Evolutionary conservation across 2,888 invertebrate genomes (phyloP), one percentile per base, ranked within the genome.

Genomic region (Cyaniris semiargus): DNA sequence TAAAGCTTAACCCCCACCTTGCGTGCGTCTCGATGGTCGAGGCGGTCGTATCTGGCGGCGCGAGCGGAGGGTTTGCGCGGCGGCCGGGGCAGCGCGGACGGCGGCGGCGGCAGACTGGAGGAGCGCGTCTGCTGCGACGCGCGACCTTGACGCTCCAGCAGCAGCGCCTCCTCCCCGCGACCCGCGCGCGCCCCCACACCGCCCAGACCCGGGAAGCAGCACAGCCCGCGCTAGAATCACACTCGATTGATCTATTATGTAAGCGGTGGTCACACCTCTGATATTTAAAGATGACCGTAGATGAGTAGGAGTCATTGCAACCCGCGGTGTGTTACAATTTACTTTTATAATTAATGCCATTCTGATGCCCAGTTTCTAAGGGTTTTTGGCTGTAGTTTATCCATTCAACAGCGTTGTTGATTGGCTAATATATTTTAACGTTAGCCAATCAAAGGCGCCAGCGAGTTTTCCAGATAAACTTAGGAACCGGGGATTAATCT

Each of bases 81-180:
- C 0, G 97, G 96, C 48, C 96, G 93, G 0, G 96, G 96, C 81
- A 96, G 88, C 13, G 96, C 96, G 77, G 96, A 96, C 6, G 97
- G 96, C 78, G 93, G 94, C 23, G 96, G 96, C 34, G 96, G 96
- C 78, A 96, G 92, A 85, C 96, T 95, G 6, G 95, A 95, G 0
- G 95, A 94, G 76, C 96, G 94, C 80, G 97, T 96, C 84, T 96
- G 96, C 87, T 97, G 97, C 48, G 96, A 96, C 78, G 96, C 96
- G 74, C 96, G 94, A 0, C 97, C 97, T 85, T 97, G 97, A 80
- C 97, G 95, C 90, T 97, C 97, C 81, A 97, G 89, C 81, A 97
- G 94, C 84, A 96, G 89, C 85, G 97, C 96, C 84, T 96, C 96
- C 84, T 96, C 96, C 74, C 95, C 96, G 92, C 85, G 95, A 94